phyloP scores from a whole-genome alignment of 2,113 vertebrate species.

The Heterotilapia buettikoferi region DNA sequence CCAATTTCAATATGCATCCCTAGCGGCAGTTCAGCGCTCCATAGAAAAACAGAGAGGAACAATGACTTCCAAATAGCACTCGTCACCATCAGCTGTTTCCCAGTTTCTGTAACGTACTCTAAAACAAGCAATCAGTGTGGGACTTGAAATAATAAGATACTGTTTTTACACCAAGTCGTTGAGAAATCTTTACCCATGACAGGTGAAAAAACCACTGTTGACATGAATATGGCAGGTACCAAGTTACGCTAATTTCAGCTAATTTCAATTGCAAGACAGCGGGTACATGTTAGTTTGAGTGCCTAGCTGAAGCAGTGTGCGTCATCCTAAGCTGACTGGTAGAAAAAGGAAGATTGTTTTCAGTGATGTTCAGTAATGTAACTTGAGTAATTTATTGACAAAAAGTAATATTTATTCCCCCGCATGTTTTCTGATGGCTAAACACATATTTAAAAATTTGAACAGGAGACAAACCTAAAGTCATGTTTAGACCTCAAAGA shows the following conservation, averaged over 20 bases:
- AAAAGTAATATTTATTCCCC: background rate
- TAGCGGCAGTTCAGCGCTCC: background rate
- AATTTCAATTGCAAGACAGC: background rate
- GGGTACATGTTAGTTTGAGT: fast-evolving
- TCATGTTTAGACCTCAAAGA: background rate
- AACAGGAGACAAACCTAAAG: background rate
- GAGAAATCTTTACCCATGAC: background rate
- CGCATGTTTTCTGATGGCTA: background rate
- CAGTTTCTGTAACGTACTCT: background rate
- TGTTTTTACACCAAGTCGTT: background rate
- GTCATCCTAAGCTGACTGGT: no score
- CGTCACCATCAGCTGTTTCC: constrained; percentile 5
- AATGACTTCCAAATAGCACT: constrained; percentile 22
- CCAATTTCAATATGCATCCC: constrained; percentile 27
- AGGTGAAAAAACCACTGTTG: background rate
- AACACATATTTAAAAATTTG: background rate
- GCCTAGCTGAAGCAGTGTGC: background rate
- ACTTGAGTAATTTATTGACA: background rate
- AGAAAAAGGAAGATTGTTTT: background rate
- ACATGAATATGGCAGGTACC: background rate
- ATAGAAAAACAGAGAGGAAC: constrained; percentile 20
- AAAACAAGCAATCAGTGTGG: background rate
- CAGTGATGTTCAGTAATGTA: background rate
- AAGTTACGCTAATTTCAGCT: background rate
- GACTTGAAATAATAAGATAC: background rate